Evolutionary conservation across 2,797 vertebrate genomes (phyloP), one percentile per base, ranked within the genome.

Genomic region (Tarsius wallacei): DNA sequence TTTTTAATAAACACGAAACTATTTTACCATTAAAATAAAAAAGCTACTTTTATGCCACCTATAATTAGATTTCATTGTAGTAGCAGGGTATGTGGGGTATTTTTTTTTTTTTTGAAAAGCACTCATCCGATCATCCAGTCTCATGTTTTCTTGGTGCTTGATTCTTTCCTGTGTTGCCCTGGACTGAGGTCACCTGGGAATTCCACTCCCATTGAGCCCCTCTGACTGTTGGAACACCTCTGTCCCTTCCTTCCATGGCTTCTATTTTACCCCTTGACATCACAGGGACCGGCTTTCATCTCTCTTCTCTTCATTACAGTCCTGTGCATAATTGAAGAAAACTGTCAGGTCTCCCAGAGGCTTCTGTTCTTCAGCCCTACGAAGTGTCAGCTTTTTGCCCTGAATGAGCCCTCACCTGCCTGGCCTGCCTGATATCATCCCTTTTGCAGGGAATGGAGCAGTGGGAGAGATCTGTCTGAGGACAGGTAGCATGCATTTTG

Each of bases 1-100:
- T 86, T 92, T 82, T 33, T 77, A 92, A 57, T 71, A 84, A 90
- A 84, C 28, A 53, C 93, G 36, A 84, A 93, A 68, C 68, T 81
- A 61, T 7, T 90, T 94, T 83, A 63, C 51, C 33, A 68, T 93
- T 61, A 57, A 81, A 78, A 80, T 36, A 49, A 57, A 71, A 42
- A 90, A 21, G 4, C 84, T 64, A 24, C 28, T 85, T 89, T 87
- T 53, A 51, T 81, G 42, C 26, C 66, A 47, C 57, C 31, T 61
- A 12, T 47, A 84, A 68, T 63, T 63, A 74, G 64, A 17, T 53
- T 89, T 36, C 36, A 7, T 51, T 66, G 66, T 42, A 42, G 42
- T 42, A 42, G 42, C 42, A 42, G 42, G 42, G 5, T 6, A 42
- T 42, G 42, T 2, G 6, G 49, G 17, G n/a, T 49, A 12, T 53